Conservation (phyloP, 35 echinoderm and acorn worm genomes). For the Ophiothrix spiculata region DNA sequence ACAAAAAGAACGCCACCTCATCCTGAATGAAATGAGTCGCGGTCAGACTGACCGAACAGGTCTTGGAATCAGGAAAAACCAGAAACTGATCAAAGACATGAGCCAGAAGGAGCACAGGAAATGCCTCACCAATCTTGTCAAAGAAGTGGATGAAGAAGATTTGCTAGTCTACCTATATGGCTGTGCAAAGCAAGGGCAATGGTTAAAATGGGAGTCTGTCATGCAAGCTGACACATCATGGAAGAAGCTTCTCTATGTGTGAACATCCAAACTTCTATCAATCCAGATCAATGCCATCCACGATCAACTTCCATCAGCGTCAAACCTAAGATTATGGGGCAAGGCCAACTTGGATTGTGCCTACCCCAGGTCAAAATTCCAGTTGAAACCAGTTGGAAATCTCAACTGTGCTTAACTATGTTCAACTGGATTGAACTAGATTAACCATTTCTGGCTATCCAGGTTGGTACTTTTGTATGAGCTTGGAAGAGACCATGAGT, state of each 20-base stretch:
- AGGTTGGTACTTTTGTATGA: no score
- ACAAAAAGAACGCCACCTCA: background rate
- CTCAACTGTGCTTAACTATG: no score
- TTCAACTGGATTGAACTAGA: no score
- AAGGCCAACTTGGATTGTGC: background rate
- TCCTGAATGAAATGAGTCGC: background rate
- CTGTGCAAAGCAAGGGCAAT: background rate
- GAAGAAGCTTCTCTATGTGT: background rate
- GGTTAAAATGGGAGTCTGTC: background rate
- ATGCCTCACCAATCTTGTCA: constrained; percentile 10
- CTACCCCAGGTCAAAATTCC: no score
- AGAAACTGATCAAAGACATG: constrained; percentile 11
- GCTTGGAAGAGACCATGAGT: no score
- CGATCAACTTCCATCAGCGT: background rate
- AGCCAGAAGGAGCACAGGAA: constrained; percentile 1
- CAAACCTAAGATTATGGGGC: background rate
- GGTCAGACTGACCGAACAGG: background rate
- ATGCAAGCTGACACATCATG: background rate
- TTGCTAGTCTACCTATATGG: background rate
- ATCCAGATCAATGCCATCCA: background rate
- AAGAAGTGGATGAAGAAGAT: constrained; percentile 10
- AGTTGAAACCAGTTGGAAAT: no score
- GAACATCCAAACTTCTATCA: background rate
- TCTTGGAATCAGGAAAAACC: constrained; percentile 18
- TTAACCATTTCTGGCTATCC: no score